Evolutionary conservation across 23 tunicate genomes (phyloP).

Genomic region (Halocynthia roretzi): DNA sequence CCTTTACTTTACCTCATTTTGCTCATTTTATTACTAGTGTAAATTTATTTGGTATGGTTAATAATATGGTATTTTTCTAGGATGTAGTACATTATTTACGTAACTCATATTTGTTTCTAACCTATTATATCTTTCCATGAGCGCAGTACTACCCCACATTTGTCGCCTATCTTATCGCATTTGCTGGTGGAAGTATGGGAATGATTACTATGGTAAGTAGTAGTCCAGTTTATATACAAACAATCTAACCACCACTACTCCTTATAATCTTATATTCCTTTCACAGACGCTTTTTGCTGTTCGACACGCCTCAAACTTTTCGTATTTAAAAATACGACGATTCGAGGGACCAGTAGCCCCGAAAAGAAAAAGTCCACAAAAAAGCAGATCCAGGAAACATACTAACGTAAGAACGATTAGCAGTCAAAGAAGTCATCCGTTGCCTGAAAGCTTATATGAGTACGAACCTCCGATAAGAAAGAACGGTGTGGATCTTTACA

Average conservation of each 20-base stretch:
- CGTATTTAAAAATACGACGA: conserved; percentile 80
- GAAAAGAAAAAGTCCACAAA: background rate
- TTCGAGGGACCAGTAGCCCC: conserved; percentile 35
- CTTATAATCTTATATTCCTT: background rate
- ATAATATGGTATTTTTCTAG: no score
- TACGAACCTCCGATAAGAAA: conserved; percentile 1
- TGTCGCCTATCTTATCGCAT: conserved; percentile 41
- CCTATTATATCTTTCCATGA: background rate
- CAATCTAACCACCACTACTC: background rate
- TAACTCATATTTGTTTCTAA: background rate
- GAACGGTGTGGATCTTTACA: conserved; percentile 9
- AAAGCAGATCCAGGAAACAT: background rate
- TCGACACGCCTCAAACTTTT: conserved; percentile 55
- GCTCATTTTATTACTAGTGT: no score
- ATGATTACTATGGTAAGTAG: conserved; percentile 64
- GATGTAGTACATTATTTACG: no score
- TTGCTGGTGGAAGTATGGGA: conserved; percentile 58
- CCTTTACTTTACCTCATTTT: no score
- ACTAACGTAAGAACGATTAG: background rate
- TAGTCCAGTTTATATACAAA: background rate
- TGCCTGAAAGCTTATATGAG: background rate
- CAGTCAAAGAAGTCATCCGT: background rate
- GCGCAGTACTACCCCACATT: conserved; percentile 72
- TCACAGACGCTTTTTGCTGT: conserved; percentile 58
- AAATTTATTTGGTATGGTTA: no score